Base-by-base conservation (phyloP, 2,888 invertebrate genomes). In the Lithophane semibrunnea region DNA sequence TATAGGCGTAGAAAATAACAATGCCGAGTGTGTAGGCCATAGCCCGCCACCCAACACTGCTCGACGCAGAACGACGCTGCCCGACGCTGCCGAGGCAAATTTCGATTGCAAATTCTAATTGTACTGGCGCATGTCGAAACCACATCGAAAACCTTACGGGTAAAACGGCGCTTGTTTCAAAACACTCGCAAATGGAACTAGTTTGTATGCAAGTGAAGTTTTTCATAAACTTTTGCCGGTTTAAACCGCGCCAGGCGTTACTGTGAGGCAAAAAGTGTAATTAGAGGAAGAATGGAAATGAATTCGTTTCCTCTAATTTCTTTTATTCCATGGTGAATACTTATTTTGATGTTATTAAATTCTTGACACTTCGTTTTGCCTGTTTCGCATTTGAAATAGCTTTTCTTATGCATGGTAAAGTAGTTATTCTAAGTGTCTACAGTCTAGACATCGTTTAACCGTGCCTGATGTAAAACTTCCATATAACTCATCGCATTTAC, bases 141-240 rank as follows among this genome's bases (percentile, higher is more conserved):
- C 88, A 77, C 88, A 89, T 88, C 85, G 86, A 85, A 87, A 89
- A 86, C 86, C 85, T 87, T 87, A 83, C 84, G 85, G 79, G 84
- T 84, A 85, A 86, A 90, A 86, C 82, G 83, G 83, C 86, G 83
- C 84, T 89, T 90, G 91, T 92, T 92, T 88, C 90, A 89, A 89
- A 91, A 90, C 90, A 90, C 88, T 89, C 89, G 90, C 90, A 92
- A 93, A 93, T 92, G 91, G 90, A 93, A 92, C 93, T 93, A 92
- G 91, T 94, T 94, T 92, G 94, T 92, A 94, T 93, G 94, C 93
- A 91, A 91, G 90, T 90, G 91, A 93, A 93, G 94, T 93, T 94
- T 94, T 94, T 94, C 93, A 94, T 93, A 94, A 94, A 94, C 92
- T 91, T 91, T 91, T 89, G 84, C 88, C 87, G 79, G 89, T 88